Conservation (phyloP, 2,797 vertebrate species). For the Pelodytes ibericus region DNA sequence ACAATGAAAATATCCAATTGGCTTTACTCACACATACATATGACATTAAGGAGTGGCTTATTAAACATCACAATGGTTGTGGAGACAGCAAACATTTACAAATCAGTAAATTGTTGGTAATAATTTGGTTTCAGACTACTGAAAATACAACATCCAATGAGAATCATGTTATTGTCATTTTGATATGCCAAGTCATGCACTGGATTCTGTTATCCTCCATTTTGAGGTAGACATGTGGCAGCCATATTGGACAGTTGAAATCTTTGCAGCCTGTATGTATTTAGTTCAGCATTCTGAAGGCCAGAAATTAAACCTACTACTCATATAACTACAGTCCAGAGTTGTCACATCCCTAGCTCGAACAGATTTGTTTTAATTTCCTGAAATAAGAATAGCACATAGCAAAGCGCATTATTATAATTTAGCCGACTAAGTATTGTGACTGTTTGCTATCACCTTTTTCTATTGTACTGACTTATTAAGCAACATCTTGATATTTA, state of each 20-base stretch:
- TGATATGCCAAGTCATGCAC: slow-evolving; percentile 29
- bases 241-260: slow-evolving; percentile 44
- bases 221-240: slow-evolving; percentile 17
- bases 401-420: not conserved
- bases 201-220: slow-evolving; percentile 13
- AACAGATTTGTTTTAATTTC: not conserved
- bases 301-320: not conserved
- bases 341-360: not conserved
- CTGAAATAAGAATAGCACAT: not conserved
- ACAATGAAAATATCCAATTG: too few species aligned
- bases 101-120: too few species aligned
- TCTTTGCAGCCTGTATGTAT: not conserved
- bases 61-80: not conserved
- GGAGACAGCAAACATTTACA: not conserved
- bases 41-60: not conserved
- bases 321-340: not conserved
- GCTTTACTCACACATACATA: not conserved
- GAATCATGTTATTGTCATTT: too few species aligned
- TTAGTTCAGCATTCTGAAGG: slow-evolving; percentile 20
- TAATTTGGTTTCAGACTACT: not conserved
- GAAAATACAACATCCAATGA: not conserved
- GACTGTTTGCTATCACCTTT: not conserved
- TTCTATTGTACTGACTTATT: not conserved
- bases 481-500: slow-evolving; percentile 26
- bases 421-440: not conserved